Evolutionary conservation across 2,797 vertebrate genomes (phyloP).

Genomic region (Melanotaenia trifasciata): DNA sequence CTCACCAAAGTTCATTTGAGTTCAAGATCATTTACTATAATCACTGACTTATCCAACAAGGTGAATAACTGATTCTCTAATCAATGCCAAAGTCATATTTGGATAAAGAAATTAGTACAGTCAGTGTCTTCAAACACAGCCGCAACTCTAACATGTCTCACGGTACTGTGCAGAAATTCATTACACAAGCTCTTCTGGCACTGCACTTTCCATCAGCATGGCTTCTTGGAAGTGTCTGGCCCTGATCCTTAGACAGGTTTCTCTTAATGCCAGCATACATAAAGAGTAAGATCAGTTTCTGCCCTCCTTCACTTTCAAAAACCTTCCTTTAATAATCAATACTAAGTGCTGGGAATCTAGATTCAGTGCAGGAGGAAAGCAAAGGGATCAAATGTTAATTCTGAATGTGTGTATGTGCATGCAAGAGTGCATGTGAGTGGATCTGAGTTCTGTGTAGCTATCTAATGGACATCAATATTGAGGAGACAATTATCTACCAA

Average conservation of each 20-base stretch:
- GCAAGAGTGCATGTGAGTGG: slow-evolving; percentile 24
- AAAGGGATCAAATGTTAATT: slow-evolving; percentile 55
- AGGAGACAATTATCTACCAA: slow-evolving; percentile 70
- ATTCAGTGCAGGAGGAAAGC: slow-evolving; percentile 49
- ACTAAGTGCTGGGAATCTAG: slow-evolving; percentile 77
- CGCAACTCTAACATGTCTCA: not conserved
- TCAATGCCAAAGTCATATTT: not conserved
- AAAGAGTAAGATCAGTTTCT: slow-evolving; percentile 65
- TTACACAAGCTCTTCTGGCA: slow-evolving; percentile 31
- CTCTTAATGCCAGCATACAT: slow-evolving; percentile 62
- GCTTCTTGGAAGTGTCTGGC: slow-evolving; percentile 65
- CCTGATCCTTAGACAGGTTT: slow-evolving; percentile 41
- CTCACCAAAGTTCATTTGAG: no score
- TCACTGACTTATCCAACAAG: not conserved
- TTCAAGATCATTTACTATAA: no score
- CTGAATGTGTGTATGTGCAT: slow-evolving; percentile 2
- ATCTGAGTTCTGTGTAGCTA: slow-evolving; percentile 36
- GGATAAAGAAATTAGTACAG: not conserved
- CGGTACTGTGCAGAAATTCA: slow-evolving; percentile 23
- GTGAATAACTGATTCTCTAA: not conserved
- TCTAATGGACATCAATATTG: slow-evolving; percentile 73
- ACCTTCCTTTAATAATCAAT: slow-evolving; percentile 82
- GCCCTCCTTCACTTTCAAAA: slow-evolving; percentile 55
- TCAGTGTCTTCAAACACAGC: slow-evolving; percentile 3
- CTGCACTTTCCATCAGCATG: slow-evolving; percentile 38